Evolutionary conservation across 1,140 invertebrate genomes (phyloP), one percentile per base, ranked within the genome.

Genomic region (Thaumetopoea pityocampa): DNA sequence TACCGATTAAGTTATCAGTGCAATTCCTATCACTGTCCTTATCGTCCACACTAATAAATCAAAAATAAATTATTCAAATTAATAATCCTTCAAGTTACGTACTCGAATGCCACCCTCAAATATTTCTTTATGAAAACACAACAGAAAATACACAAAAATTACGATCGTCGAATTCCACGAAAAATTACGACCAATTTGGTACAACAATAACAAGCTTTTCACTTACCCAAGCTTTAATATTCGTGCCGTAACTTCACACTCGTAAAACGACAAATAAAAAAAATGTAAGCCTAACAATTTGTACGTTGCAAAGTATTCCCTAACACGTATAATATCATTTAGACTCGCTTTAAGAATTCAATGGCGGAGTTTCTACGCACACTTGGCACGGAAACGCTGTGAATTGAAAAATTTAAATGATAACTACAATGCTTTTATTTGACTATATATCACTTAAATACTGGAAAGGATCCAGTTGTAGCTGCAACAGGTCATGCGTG

Each of bases 331-430:
- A 16, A 11, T 19, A 11, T 16, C 22, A 24, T 37, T 41, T 41
- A 41, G 15, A 41, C 15, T 18, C 28, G 11, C 18, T 30, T 30
- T 16, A 14, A 41, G 27, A 18, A 22, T 20, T 5, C 27, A 20
- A 30, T 41, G 15, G 18, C n/a, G n/a, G n/a, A 12, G 18, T 40
- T 40, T 2, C 26, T 23, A 56, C 46, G 46, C 56, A 44, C 61
- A 53, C 51, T 78, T 78, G 70, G 70, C 70, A 74, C 42, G 32
- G 30, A 54, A 40, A 36, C 30, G 51, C 43, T 40, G 51, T 24
- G 46, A 71, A 78, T 74, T 78, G 70, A 78, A 78, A 78, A 78
- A 74, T 72, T 58, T 74, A 74, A 73, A 78, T 72, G 70, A 71
- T 73, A 78, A 72, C 51, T 63, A 58, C 59, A 56, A 60, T 52